Conservation (phyloP, 2,113 vertebrate species). For the Chamaetylas fuelleborni region DNA sequence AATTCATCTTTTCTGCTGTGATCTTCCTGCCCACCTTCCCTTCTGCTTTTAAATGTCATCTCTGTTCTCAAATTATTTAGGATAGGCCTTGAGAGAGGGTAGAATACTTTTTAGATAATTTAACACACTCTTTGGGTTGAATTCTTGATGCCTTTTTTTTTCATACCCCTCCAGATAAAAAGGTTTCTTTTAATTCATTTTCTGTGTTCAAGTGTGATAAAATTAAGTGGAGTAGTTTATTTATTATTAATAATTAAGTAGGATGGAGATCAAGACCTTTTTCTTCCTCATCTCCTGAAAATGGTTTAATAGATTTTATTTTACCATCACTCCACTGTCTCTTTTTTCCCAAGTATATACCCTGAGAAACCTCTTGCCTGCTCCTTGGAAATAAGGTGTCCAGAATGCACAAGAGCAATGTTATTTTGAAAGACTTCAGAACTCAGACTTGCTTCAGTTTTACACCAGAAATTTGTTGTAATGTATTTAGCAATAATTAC, state of each 20-base stretch:
- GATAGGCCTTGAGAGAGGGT: conserved; percentile 44
- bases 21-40: conserved; percentile 50
- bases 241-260: neutral
- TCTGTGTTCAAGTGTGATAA: neutral
- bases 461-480: neutral
- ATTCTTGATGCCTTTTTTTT: conserved; percentile 10
- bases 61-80: conserved; percentile 61
- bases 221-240: neutral
- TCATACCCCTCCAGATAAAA: neutral
- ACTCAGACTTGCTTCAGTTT: neutral
- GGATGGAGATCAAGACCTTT: neutral
- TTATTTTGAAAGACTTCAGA: neutral
- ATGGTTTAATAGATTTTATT: neutral
- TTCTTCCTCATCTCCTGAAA: neutral
- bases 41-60: conserved; percentile 64
- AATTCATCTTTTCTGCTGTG: conserved; percentile 59
- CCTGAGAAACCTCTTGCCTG: neutral
- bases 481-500: neutral
- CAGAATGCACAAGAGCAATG: neutral
- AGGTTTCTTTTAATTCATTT: neutral
- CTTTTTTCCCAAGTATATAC: neutral
- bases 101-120: conserved; percentile 55
- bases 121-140: conserved; percentile 22
- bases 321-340: neutral
- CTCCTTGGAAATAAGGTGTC: neutral